phyloP scores from a whole-genome alignment of 1,140 invertebrate genomes.

The Ips nitidus region DNA sequence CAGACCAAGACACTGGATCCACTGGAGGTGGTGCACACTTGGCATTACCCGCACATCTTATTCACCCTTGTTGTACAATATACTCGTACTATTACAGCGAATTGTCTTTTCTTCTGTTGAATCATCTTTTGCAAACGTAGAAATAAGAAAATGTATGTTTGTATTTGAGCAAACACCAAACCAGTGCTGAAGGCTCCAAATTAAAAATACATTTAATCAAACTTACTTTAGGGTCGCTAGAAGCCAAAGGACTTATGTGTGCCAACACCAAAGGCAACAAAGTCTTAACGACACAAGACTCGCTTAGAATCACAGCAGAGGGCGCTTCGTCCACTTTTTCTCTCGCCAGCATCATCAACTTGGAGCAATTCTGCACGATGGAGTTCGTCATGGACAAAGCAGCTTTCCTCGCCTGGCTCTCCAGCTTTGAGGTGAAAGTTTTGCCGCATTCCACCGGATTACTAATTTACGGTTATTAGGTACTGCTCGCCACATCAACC shows the following conservation, averaged over 20 bases:
- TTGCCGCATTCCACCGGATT: constrained; percentile 68
- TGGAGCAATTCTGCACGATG: constrained; percentile 71
- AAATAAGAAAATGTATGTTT: background rate
- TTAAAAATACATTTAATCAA: background rate
- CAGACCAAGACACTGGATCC: no score
- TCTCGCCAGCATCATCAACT: constrained; percentile 70
- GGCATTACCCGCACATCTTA: no score
- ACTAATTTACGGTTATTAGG: constrained; percentile 49
- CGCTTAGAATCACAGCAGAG: constrained; percentile 59
- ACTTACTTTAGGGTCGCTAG: constrained; percentile 75
- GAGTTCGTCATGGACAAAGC: constrained; percentile 71
- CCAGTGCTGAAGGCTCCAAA: background rate
- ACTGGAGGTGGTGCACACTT: no score
- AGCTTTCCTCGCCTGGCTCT: constrained; percentile 72
- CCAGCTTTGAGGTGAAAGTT: constrained; percentile 65
- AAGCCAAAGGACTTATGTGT: constrained; percentile 78
- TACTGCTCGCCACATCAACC: background rate
- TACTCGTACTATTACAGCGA: no score
- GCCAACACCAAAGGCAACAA: constrained; percentile 78
- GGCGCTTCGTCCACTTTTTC: constrained; percentile 61
- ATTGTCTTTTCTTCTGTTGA: no score
- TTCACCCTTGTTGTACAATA: no score
- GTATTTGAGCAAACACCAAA: background rate
- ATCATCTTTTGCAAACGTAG: no score
- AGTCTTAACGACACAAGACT: constrained; percentile 64